Percentiles rank a stretch among this genome's conserved stretches.
These are phyloP conservation scores for Lamellibrachia satsuma DNA, from an alignment of 2,888 invertebrate species.

Conservation along the genomic window DNA sequence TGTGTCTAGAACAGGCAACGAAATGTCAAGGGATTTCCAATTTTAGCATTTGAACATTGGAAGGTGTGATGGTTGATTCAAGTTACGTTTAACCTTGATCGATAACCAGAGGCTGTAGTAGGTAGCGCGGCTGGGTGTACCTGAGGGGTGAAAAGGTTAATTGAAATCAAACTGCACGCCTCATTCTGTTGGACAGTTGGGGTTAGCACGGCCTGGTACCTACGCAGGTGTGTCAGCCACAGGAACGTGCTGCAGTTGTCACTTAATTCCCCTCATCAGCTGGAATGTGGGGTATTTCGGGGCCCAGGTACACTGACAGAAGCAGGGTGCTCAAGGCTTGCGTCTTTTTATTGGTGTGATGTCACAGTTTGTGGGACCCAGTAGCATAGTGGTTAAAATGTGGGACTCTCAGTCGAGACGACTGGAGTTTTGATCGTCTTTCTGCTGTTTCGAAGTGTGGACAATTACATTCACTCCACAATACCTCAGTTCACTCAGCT, in stretches of 20 bases:
- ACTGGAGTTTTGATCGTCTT: too few relatives aligned
- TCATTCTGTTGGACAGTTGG: constrained; percentile 3
- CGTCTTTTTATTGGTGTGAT: not conserved
- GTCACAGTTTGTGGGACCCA: not conserved
- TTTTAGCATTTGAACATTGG: not conserved
- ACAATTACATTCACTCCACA: too few relatives aligned
- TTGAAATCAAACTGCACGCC: not conserved
- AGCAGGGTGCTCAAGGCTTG: not conserved
- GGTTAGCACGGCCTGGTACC: not conserved
- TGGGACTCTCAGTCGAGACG: not conserved
- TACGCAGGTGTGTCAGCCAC: not conserved
- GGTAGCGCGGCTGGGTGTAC: not conserved
- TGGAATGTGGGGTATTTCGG: not conserved
- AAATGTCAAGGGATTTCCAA: not conserved
- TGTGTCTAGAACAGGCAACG: not conserved
- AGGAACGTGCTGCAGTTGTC: not conserved
- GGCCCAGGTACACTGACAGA: not conserved
- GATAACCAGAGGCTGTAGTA: not conserved
- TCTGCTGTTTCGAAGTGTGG: too few relatives aligned
- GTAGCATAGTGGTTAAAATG: not conserved
- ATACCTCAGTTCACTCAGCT: too few relatives aligned
- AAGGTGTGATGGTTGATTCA: not conserved
- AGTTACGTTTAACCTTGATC: not conserved
- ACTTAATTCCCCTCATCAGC: not conserved
- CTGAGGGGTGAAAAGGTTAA: not conserved